Conservation (phyloP, 2,888 invertebrate genomes). For the Abscondita cerata region DNA sequence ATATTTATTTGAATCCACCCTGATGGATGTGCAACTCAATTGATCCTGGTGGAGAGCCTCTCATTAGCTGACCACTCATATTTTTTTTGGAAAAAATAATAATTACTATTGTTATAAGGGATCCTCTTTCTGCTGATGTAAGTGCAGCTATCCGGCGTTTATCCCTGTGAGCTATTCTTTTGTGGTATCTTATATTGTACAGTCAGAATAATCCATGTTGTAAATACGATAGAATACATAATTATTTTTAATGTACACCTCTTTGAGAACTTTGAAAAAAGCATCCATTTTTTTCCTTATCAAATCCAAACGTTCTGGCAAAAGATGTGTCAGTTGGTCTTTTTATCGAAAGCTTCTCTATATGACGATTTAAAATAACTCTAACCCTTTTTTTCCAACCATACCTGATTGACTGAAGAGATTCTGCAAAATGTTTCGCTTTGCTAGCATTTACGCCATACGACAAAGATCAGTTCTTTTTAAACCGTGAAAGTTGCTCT, state of each 20-base stretch:
- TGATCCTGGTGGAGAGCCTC: not conserved
- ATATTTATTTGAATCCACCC: too few relatives aligned
- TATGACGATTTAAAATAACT: conserved; percentile 1
- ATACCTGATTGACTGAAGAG: not conserved
- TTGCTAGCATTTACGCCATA: not conserved
- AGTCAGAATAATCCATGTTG: not conserved
- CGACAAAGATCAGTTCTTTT: not conserved
- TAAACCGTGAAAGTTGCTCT: not conserved
- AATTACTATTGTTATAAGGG: not conserved
- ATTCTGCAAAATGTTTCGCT: not conserved
- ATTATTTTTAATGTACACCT: not conserved
- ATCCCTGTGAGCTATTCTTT: not conserved
- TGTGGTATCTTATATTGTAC: not conserved
- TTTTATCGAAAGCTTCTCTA: not conserved
- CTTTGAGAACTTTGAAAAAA: not conserved
- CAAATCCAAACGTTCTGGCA: not conserved
- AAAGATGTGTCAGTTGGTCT: conserved; percentile 1
- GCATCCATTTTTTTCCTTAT: not conserved
- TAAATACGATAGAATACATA: not conserved
- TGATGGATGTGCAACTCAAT: not conserved
- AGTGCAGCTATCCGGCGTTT: conserved; percentile 2
- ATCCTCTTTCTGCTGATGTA: not conserved
- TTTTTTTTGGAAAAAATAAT: conserved; percentile 2
- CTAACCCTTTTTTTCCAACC: conserved; percentile 4
- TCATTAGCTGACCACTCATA: not conserved